Conservation (phyloP, 2,888 invertebrate species). For the Conus canariensis region DNA sequence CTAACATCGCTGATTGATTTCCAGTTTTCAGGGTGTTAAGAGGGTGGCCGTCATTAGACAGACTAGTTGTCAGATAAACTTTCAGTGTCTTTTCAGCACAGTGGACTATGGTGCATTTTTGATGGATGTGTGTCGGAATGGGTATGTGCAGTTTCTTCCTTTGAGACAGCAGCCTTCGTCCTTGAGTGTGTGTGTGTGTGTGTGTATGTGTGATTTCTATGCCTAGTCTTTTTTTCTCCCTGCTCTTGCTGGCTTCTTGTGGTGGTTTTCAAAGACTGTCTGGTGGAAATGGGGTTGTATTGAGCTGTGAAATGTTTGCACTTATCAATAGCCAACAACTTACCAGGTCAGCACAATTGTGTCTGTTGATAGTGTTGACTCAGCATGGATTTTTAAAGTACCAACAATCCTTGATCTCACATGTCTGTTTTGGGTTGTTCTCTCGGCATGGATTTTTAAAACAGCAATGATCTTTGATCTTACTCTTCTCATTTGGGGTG, state of each 20-base stretch:
- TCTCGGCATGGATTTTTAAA: too few species aligned
- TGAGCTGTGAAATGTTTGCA: not conserved
- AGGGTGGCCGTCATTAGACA: too few species aligned
- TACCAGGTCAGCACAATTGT: too few species aligned
- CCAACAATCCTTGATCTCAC: too few species aligned
- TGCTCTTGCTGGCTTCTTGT: not conserved
- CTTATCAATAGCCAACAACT: too few species aligned
- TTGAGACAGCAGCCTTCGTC: slow-evolving; percentile 43
- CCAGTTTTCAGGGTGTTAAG: too few species aligned
- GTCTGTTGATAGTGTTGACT: too few species aligned
- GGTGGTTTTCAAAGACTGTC: not conserved
- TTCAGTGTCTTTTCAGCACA: not conserved
- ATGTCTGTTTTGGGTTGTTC: too few species aligned
- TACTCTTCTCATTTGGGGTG: too few species aligned
- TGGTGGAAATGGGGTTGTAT: not conserved
- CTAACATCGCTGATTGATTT: too few species aligned
- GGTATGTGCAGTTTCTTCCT: slow-evolving; percentile 38
- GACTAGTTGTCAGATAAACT: not conserved
- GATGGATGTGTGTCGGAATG: slow-evolving; percentile 39
- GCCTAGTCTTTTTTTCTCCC: not conserved
- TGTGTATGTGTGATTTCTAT: not conserved
- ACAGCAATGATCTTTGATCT: too few species aligned
- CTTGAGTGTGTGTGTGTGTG: not conserved
- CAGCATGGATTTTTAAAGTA: too few species aligned
- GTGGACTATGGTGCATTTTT: slow-evolving; percentile 30